phyloP scores from a whole-genome alignment of 2,113 vertebrate genomes.

The Cygnus atratus region DNA sequence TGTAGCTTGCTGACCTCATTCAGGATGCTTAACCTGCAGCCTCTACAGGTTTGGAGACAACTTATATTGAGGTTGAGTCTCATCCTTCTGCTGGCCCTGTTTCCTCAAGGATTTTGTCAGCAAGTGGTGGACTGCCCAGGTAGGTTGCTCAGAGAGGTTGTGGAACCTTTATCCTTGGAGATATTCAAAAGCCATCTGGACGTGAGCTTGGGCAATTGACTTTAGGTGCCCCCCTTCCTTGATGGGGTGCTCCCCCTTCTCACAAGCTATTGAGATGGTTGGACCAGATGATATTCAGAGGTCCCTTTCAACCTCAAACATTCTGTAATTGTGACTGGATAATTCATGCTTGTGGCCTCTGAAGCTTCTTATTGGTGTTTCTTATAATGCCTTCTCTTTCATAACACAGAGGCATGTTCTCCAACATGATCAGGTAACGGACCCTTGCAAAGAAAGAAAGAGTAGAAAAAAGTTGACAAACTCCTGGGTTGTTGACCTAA shows the following conservation, averaged over 20 bases:
- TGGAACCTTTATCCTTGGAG: neutral
- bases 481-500: slow-evolving; percentile 25
- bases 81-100: neutral
- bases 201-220: neutral
- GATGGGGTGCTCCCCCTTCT: too few relatives aligned
- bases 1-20: neutral
- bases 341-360: neutral
- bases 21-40: neutral
- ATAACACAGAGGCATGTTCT: neutral
- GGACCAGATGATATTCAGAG: neutral
- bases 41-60: neutral
- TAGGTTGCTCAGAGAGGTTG: neutral
- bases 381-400: neutral
- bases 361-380: neutral
- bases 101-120: neutral
- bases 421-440: neutral
- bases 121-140: neutral
- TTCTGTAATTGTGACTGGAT: neutral
- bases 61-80: fast-evolving
- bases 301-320: neutral
- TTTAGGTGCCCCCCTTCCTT: neutral
- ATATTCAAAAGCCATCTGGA: neutral
- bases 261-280: neutral
- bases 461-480: neutral
- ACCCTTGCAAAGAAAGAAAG: neutral